Evolutionary conservation across 2,797 vertebrate genomes (phyloP).

Genomic region (Liasis olivaceus): DNA sequence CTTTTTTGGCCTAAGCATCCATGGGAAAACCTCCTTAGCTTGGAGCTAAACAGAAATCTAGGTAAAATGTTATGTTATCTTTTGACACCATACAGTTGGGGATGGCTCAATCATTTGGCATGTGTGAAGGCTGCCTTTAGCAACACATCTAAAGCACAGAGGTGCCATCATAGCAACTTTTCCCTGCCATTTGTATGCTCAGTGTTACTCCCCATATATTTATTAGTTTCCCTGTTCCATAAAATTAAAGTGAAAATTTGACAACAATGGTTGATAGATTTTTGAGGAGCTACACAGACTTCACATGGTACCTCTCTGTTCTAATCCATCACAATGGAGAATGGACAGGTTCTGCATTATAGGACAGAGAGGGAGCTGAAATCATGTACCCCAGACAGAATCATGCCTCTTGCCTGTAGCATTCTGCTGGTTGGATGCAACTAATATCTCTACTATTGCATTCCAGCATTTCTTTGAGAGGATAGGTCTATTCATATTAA

Average conservation of each 20-base stretch:
- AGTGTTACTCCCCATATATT: neutral
- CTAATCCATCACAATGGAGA: neutral
- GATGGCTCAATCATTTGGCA: neutral
- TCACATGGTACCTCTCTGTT: neutral
- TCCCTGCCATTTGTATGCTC: neutral
- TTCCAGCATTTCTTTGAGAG: neutral
- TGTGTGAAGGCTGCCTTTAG: neutral
- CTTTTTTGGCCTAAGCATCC: neutral
- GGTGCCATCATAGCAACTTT: neutral
- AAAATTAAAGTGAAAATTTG: neutral
- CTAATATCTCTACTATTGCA: neutral
- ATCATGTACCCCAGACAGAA: neutral
- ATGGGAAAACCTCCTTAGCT: neutral
- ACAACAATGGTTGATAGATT: neutral
- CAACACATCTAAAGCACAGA: neutral
- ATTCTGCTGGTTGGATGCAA: neutral
- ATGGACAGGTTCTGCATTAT: neutral
- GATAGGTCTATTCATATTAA: neutral
- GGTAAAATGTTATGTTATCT: neutral
- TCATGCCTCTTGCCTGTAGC: neutral
- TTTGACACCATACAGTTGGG: neutral
- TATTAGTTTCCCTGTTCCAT: neutral
- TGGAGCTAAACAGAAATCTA: neutral
- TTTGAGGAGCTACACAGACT: neutral
- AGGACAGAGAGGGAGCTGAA: neutral